Base-by-base conservation (phyloP, 2,888 invertebrate genomes). In the Silvanus unidentatus region DNA sequence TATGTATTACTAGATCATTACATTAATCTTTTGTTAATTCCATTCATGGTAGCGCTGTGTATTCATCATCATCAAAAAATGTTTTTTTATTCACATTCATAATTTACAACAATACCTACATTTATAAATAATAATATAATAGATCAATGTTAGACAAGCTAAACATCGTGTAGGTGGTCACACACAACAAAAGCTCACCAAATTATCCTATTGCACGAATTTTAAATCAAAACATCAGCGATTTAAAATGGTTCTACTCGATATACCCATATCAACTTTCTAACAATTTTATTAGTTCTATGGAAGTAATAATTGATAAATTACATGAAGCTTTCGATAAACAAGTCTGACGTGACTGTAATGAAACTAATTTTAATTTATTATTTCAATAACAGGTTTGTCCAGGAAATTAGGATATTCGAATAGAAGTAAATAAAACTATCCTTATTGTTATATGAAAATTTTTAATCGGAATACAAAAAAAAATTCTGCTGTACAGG, bases 161-260 rank as follows among this genome's bases (percentile, higher is more conserved):
- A 22, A 22, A 22, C 22, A 22, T 22, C 3, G 8, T 22, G 22
- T 22, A 22, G 22, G 22, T 22, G 22, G 22, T 22, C 3, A 22
- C 22, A n/a, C n/a, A 22, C 8, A 22, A 22, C 22, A 22, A 22
- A 22, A 22, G 22, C 22, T 22, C 22, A 22, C 3, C 22, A 22
- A 22, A 5, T 22, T 22, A 36, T 36, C 12, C 36, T 9, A n/a
- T 36, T 13, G 36, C 16, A 14, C 36, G 36, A 15, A 36, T 36
- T 36, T 15, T 36, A 36, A 15, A 36, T 36, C 13, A 11, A 36
- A 13, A 15, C 36, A 9, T 36, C 36, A 36, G 36, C 22, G 8
- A 22, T 36, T 36, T 15, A 11, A 36, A 36, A 36, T 36, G 36
- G 16, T 36, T 15, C 36, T 36, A 36, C 36, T 11, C 12, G 4